Percentiles rank a stretch among this genome's conserved stretches.
These are phyloP conservation scores for Rhynchopsitta pachyrhyncha DNA, from an alignment of 2,113 vertebrate species.

Conservation along the genomic window DNA sequence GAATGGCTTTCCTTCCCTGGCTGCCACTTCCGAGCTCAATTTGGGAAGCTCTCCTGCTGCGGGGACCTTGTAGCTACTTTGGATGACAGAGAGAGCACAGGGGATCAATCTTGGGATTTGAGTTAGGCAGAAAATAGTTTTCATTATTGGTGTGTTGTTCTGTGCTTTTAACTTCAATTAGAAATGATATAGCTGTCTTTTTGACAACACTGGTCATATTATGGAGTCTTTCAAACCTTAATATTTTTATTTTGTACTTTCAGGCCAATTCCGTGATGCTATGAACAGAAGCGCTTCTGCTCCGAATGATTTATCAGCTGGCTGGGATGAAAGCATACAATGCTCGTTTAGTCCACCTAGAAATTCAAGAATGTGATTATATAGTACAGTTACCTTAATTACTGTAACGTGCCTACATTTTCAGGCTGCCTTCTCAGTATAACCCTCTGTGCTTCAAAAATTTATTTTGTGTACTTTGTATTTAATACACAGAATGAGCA, in stretches of 20 bases:
- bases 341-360: conserved; percentile 61
- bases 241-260: not conserved
- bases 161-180: not conserved
- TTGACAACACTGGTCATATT: not conserved
- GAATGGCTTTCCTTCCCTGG: not conserved
- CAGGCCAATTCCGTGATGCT: conserved; percentile 31
- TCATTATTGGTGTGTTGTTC: not conserved
- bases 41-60: not conserved
- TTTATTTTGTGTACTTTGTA: conserved; percentile 91
- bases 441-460: conserved; percentile 82
- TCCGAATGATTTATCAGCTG: conserved; percentile 23
- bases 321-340: conserved; percentile 61
- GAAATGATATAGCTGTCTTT: not conserved
- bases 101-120: not conserved
- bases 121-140: not conserved
- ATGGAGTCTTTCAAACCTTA: not conserved
- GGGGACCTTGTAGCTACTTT: not conserved
- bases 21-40: not conserved
- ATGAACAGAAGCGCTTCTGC: conserved; percentile 49
- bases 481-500: conserved; percentile 91
- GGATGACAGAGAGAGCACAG: not conserved
- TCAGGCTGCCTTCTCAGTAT: conserved; percentile 88
- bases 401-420: conserved; percentile 90
- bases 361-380: conserved; percentile 75
- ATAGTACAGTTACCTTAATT: conserved; percentile 77